Conservation (phyloP, 2,113 vertebrate genomes). For the Epinephelus cyanopodus region DNA sequence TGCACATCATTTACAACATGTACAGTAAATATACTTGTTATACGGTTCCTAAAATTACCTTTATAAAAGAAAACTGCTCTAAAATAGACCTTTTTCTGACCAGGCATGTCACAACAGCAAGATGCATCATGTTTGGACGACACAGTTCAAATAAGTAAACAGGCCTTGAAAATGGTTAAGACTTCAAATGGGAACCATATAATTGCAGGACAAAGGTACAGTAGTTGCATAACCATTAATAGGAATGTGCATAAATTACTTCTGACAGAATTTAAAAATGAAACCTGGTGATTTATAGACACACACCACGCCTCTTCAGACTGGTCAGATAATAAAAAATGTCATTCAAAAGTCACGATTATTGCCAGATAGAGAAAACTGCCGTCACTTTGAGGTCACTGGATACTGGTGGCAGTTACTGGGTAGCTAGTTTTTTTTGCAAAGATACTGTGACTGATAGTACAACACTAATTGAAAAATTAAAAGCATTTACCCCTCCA, state of each 20-base stretch:
- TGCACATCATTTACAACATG: constrained; percentile 68
- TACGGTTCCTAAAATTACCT: constrained; percentile 22
- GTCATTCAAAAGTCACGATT: constrained; percentile 64
- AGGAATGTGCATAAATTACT: constrained; percentile 74
- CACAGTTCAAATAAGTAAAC: constrained; percentile 51
- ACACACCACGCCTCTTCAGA: constrained; percentile 8
- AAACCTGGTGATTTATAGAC: constrained; percentile 32
- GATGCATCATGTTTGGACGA: constrained; percentile 47
- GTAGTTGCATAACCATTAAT: constrained; percentile 68
- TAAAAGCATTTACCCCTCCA: neutral
- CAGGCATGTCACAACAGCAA: constrained; percentile 47
- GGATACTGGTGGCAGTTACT: constrained; percentile 49
- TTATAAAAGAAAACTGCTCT: constrained; percentile 52
- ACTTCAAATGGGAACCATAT: constrained; percentile 48
- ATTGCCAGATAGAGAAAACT: constrained; percentile 57
- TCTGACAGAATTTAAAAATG: constrained; percentile 39
- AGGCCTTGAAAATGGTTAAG: constrained; percentile 56
- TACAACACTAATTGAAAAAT: constrained; percentile 3
- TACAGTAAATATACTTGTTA: constrained; percentile 49
- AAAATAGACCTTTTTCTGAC: constrained; percentile 61
- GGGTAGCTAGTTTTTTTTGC: constrained; percentile 35
- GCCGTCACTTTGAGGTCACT: constrained; percentile 55
- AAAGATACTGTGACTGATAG: constrained; percentile 29
- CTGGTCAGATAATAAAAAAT: constrained; percentile 11
- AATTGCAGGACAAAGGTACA: constrained; percentile 50